A percentile compares a stretch with the other conserved stretches of the same genome.
These are phyloP conservation scores for Rhabditoides inermis DNA, from an alignment of 2,888 invertebrate genomes.

Conservation along the genomic window DNA sequence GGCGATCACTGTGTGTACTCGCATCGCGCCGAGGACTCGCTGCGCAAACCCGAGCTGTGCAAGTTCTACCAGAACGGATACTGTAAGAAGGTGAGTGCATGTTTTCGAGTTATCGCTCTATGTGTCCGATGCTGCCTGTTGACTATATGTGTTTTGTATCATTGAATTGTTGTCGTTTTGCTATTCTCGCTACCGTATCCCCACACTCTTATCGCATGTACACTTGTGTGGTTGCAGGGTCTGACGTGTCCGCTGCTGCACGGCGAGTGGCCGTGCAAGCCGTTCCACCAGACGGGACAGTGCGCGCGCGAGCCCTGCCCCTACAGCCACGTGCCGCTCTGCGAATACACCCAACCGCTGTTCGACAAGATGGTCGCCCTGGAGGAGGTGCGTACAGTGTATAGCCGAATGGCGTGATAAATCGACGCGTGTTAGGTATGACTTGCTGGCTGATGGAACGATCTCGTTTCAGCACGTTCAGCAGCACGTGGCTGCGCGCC, in stretches of 20 bases:
- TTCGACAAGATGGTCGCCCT: conserved; percentile 28
- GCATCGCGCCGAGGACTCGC: conserved; percentile 29
- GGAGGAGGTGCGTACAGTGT: too few relatives aligned
- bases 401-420: too few relatives aligned
- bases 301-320: conserved; percentile 44
- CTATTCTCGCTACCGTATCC: too few relatives aligned
- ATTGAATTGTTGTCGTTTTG: too few relatives aligned
- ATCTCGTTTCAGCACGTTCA: conserved; percentile 15
- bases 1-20: conserved; percentile 39
- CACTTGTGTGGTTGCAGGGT: too few relatives aligned
- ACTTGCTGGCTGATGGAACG: too few relatives aligned
- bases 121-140: too few relatives aligned
- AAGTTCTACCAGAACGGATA: conserved; percentile 37
- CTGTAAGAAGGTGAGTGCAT: conserved; percentile 28
- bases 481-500: too few relatives aligned
- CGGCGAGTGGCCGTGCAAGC: conserved; percentile 40
- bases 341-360: conserved; percentile 29
- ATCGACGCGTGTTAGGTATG: too few relatives aligned
- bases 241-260: conserved; percentile 28
- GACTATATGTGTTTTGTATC: too few relatives aligned
- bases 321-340: conserved; percentile 42
- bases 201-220: too few relatives aligned
- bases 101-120: too few relatives aligned
- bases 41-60: conserved; percentile 34
- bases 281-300: conserved; percentile 37